phyloP scores from a whole-genome alignment of 2,113 vertebrate species.

The Dromas ardeola region DNA sequence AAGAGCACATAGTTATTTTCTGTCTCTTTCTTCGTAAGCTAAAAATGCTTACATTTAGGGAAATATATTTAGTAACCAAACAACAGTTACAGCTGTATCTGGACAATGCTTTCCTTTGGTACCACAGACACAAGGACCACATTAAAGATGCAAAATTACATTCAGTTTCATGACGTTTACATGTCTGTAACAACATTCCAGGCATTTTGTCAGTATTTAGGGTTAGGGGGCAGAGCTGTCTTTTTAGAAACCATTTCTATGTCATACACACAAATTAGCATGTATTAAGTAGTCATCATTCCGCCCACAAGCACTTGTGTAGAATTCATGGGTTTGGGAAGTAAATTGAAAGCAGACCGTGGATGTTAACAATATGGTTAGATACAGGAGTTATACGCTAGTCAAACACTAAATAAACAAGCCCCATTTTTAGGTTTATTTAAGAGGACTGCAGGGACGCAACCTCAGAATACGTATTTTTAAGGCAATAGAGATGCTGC shows the following conservation, averaged over 20 bases:
- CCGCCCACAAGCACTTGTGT: constrained; percentile 11
- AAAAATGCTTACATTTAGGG: neutral
- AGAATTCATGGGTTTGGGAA: constrained; percentile 9
- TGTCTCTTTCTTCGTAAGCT: neutral
- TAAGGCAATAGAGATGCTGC: neutral
- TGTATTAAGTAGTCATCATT: constrained; percentile 26
- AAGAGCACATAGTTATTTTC: neutral
- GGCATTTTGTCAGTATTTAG: neutral
- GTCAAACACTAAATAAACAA: neutral
- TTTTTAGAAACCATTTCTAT: constrained; percentile 13
- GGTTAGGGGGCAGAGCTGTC: neutral
- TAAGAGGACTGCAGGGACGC: neutral
- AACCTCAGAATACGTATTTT: neutral
- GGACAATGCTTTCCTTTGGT: neutral
- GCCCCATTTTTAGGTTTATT: neutral
- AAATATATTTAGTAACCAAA: neutral
- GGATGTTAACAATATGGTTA: constrained; percentile 33
- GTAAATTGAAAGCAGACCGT: constrained; percentile 40
- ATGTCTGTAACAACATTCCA: neutral
- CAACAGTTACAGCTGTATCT: neutral
- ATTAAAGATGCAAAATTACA: neutral
- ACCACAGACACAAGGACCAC: neutral
- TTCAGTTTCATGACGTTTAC: neutral
- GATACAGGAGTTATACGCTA: neutral
- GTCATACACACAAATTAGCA: constrained; percentile 3